Evolutionary conservation across 2,797 vertebrate genomes (phyloP), one percentile per base, ranked within the genome.

Genomic region (Gambelia wislizenii): DNA sequence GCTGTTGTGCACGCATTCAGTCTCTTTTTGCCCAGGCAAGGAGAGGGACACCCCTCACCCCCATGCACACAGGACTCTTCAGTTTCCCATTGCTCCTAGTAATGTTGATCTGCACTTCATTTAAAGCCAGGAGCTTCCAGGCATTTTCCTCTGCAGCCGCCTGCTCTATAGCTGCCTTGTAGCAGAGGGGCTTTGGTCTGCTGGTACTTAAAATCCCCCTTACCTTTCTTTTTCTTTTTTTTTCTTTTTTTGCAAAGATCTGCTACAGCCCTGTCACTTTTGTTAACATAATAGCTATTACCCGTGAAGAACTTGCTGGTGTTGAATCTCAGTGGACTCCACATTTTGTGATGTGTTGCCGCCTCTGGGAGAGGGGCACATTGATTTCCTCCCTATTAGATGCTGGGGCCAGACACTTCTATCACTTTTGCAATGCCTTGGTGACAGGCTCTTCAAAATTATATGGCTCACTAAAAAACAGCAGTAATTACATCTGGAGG

Each of bases 371-470:
- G 44, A 22, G 86, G 44, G 78, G 83, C 33, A 89, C 88, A 90
- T 77, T 92, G 91, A 90, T 93, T 96, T 94, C 89, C 91, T 83
- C 92, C 83, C 74, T 74, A 80, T 86, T 91, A 92, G 89, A 94
- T 72, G 39, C 88, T 67, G 84, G 89, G 69, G 54, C 80, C 92
- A 93, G 88, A 80, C 44, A 36, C n/a, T 94, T 96, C 52, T 69
- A 89, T 92, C 67, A 83, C 93, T 89, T 94, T 89, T 90, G 83
- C 84, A 86, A 87, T 88, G 87, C 77, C 42, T 91, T 87, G 36
- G 76, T 91, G 94, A 90, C 89, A 84, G 89, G 70, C 74, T 92
- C 72, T 80, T 95, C 92, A 91, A 93, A 91, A 93, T 93, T 94
- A 91, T 93, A 91, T 89, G 87, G 89, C 83, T 92, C 86, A 81